Evolutionary conservation across 2,113 vertebrate genomes (phyloP).

Genomic region (Edolisoma coerulescens): DNA sequence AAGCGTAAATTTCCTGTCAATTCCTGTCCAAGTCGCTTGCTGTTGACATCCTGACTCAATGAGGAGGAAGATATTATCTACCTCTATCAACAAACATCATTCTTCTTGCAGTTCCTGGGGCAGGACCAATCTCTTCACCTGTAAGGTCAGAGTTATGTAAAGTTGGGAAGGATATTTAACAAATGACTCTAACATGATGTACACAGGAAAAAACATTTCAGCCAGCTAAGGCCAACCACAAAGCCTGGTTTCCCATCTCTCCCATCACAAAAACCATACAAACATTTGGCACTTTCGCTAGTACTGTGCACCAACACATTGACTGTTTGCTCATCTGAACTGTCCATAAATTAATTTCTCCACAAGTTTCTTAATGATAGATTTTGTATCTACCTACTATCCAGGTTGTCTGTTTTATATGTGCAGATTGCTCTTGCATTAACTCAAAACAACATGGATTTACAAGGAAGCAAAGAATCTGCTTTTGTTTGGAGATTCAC

Average conservation of each 20-base stretch:
- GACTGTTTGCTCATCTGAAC: neutral
- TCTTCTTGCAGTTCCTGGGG: neutral
- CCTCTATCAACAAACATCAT: neutral
- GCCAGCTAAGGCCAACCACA: neutral
- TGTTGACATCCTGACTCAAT: neutral
- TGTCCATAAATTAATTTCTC: neutral
- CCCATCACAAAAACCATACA: neutral
- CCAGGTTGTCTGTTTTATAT: neutral
- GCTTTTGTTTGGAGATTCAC: neutral
- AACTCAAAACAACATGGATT: neutral
- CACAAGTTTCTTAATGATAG: neutral
- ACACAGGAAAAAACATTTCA: neutral
- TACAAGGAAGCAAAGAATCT: neutral
- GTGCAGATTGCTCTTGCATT: neutral
- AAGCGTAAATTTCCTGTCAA: neutral
- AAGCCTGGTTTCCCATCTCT: neutral
- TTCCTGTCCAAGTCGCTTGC: neutral
- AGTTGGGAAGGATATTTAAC: conserved; percentile 1
- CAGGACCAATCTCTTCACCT: conserved; percentile 14
- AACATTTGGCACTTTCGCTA: conserved; percentile 1
- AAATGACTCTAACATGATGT: neutral
- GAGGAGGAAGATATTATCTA: conserved; percentile 14
- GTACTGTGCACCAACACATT: neutral
- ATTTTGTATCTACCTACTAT: neutral
- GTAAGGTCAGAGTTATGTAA: neutral